Evolutionary conservation across 2,113 vertebrate genomes (phyloP).

Genomic region (Sapayoa aenigma): DNA sequence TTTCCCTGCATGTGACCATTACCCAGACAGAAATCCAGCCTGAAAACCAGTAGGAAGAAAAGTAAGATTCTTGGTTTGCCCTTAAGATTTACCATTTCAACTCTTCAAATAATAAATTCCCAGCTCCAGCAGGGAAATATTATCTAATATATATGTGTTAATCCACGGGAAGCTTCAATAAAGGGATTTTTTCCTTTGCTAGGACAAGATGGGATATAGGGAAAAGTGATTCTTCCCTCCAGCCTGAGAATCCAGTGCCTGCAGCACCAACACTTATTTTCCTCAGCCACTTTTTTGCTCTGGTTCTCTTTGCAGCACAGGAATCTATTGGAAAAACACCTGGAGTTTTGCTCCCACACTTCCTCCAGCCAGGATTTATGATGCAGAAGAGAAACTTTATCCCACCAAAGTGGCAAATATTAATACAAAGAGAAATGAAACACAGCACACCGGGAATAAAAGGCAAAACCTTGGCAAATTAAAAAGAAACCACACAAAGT

Average conservation of each 20-base stretch:
- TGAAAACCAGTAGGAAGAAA: not conserved
- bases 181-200: not conserved
- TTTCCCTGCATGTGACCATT: not conserved
- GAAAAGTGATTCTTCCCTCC: not conserved
- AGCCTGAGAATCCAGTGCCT: not conserved
- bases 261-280: not conserved
- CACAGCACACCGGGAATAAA: not conserved
- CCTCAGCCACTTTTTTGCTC: not conserved
- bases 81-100: not conserved
- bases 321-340: not conserved
- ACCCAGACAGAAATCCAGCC: not conserved
- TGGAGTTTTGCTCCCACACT: not conserved
- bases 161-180: not conserved
- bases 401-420: not conserved
- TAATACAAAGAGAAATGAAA: not conserved
- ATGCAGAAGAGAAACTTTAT: not conserved
- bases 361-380: not conserved
- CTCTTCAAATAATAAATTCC: not conserved
- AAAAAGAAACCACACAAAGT: not conserved
- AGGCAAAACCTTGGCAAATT: not conserved
- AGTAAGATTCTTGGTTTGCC: not conserved
- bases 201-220: not conserved
- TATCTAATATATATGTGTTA: not conserved
- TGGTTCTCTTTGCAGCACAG: not conserved
- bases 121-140: not conserved